Evolutionary conservation across 2,797 vertebrate genomes (phyloP).

Genomic region (Anniella stebbinsi): DNA sequence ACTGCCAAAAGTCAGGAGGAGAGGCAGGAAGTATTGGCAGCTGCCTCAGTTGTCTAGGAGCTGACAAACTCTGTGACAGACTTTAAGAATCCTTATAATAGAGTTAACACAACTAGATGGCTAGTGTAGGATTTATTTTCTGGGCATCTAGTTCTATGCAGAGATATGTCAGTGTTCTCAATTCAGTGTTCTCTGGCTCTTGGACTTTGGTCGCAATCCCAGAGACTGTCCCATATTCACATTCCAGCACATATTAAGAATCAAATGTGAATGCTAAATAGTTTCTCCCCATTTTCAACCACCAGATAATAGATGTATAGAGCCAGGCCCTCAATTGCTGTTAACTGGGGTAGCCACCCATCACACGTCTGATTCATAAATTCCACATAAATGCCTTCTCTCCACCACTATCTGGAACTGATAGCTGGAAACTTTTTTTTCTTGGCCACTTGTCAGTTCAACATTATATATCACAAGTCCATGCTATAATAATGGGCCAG

Average conservation of each 20-base stretch:
- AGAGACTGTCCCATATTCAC: background rate
- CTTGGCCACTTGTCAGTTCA: conserved; percentile 46
- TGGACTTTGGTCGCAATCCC: background rate
- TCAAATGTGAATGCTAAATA: background rate
- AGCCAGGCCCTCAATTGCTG: conserved; percentile 1
- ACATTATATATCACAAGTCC: conserved; percentile 35
- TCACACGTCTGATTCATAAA: conserved; percentile 39
- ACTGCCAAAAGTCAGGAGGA: background rate
- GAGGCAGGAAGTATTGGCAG: background rate
- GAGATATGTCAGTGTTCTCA: background rate
- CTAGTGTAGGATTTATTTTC: background rate
- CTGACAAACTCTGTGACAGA: too few species aligned
- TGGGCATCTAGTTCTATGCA: background rate
- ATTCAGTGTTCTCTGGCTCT: background rate
- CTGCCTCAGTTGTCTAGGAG: background rate
- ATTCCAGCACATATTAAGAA: conserved; percentile 2
- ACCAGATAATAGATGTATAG: conserved; percentile 1
- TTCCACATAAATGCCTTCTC: conserved; percentile 29
- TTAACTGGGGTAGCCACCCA: conserved; percentile 15
- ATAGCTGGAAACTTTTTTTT: conserved; percentile 38
- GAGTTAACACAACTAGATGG: background rate
- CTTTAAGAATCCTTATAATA: background rate
- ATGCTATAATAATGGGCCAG: conserved; percentile 31
- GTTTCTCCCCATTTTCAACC: conserved; percentile 2
- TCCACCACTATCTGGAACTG: conserved; percentile 20